Evolutionary conservation across 2,888 invertebrate species (phyloP).

Genomic region (Meiosimyza platycephala): DNA sequence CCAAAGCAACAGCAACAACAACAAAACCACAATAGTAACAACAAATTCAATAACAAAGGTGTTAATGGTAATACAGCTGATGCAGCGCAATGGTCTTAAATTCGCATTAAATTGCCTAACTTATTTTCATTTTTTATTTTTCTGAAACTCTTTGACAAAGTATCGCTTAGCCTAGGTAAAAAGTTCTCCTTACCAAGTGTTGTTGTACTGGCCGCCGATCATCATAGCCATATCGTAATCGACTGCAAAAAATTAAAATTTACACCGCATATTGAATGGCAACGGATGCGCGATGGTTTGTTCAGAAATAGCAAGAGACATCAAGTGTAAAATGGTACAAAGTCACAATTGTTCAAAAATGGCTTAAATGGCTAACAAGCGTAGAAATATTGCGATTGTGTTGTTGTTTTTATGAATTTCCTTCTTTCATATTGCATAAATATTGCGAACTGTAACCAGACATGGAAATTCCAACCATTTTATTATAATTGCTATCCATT

Average conservation of each 20-base stretch:
- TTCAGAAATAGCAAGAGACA: neutral
- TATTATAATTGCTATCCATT: constrained; percentile 47
- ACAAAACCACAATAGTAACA: no score
- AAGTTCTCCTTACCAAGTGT: neutral
- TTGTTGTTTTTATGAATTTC: constrained; percentile 32
- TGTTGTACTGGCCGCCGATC: neutral
- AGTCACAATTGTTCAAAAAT: constrained; percentile 55
- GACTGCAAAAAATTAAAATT: constrained; percentile 30
- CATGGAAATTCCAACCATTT: constrained; percentile 48
- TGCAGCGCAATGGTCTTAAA: constrained; percentile 17
- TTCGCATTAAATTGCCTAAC: constrained; percentile 13
- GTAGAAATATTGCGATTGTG: constrained; percentile 47
- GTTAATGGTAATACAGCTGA: constrained; percentile 33
- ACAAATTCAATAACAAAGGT: constrained; percentile 9
- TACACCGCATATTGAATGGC: constrained; percentile 20
- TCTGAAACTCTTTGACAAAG: neutral
- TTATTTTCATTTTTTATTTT: constrained; percentile 25
- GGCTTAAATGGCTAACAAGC: constrained; percentile 59
- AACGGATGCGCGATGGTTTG: neutral
- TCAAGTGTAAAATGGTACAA: constrained; percentile 18
- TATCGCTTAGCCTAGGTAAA: constrained; percentile 1
- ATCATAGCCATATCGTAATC: neutral
- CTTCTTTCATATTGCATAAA: constrained; percentile 14
- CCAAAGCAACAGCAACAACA: no score
- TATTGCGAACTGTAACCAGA: constrained; percentile 20